These are phyloP conservation scores for Clarias macrocephalus DNA, from an alignment of 2,113 vertebrate species.

Conservation along the genomic window DNA sequence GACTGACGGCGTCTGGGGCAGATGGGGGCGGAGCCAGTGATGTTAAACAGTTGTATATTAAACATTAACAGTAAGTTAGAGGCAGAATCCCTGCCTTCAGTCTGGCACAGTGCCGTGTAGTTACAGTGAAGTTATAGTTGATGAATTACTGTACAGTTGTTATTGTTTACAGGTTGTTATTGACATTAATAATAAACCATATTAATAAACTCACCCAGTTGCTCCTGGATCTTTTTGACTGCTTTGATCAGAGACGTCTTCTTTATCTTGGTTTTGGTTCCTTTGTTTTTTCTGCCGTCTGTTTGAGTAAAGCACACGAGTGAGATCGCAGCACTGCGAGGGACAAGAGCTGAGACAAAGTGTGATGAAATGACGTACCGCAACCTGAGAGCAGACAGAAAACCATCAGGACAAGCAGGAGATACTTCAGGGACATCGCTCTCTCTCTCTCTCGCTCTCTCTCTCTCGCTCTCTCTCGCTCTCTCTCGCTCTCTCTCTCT, in stretches of 20 bases:
- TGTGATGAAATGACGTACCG: not conserved
- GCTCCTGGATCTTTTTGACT: not conserved
- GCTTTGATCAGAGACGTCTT: not conserved
- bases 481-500: not conserved
- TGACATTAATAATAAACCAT: too few relatives aligned
- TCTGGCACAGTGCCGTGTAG: too few relatives aligned
- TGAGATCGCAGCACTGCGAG: not conserved
- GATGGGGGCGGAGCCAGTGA: too few relatives aligned
- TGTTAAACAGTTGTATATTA: too few relatives aligned
- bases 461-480: too few relatives aligned
- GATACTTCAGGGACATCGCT: not conserved
- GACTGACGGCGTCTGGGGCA: too few relatives aligned
- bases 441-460: not conserved
- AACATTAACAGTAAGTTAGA: too few relatives aligned
- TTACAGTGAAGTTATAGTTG: too few relatives aligned
- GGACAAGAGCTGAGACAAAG: not conserved
- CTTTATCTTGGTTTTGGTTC: constrained; percentile 18
- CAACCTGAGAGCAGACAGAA: constrained; percentile 14
- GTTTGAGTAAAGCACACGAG: not conserved
- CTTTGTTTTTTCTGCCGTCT: constrained; percentile 3
- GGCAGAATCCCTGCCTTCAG: too few relatives aligned
- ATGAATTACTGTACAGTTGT: not conserved
- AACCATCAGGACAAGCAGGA: not conserved
- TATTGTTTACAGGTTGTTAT: too few relatives aligned
- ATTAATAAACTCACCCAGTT: not conserved